Conservation (phyloP, 2,888 invertebrate genomes). For the Eupsilia transversa region DNA sequence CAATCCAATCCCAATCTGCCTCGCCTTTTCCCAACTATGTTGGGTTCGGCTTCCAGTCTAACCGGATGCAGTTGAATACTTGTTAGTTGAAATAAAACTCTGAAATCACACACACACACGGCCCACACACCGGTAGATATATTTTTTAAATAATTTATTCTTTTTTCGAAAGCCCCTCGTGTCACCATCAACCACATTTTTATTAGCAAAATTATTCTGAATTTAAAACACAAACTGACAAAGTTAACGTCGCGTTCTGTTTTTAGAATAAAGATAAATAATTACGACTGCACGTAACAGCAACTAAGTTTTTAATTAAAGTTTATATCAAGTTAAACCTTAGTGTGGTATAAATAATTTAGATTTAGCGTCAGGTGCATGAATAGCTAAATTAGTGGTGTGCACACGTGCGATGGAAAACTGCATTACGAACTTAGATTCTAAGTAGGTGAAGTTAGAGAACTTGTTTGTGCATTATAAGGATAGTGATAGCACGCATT, state of each 20-base stretch:
- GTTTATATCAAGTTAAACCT: slow-evolving; percentile 47
- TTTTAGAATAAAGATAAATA: slow-evolving; percentile 35
- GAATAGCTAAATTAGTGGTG: slow-evolving; percentile 47
- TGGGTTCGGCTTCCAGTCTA: no score
- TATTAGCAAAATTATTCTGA: neutral
- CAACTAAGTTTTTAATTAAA: slow-evolving; percentile 53
- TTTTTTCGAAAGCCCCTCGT: neutral
- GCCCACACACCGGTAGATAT: neutral
- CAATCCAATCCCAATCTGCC: no score
- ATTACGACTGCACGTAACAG: slow-evolving; percentile 26
- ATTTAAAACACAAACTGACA: slow-evolving; percentile 25
- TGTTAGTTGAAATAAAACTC: neutral
- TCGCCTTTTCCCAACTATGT: no score
- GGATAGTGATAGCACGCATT: neutral
- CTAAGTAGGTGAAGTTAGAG: slow-evolving; percentile 26
- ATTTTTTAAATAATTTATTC: neutral
- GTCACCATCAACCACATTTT: neutral
- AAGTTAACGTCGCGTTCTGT: slow-evolving; percentile 19
- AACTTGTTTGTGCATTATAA: slow-evolving; percentile 20
- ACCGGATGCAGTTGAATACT: no score
- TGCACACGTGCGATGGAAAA: slow-evolving; percentile 40
- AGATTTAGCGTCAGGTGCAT: slow-evolving; percentile 55
- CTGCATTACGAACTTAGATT: slow-evolving; percentile 34
- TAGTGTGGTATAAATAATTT: slow-evolving; percentile 48
- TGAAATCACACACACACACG: neutral